Conservation (phyloP, 2,888 invertebrate genomes). For the Pristionchus japonicus region DNA sequence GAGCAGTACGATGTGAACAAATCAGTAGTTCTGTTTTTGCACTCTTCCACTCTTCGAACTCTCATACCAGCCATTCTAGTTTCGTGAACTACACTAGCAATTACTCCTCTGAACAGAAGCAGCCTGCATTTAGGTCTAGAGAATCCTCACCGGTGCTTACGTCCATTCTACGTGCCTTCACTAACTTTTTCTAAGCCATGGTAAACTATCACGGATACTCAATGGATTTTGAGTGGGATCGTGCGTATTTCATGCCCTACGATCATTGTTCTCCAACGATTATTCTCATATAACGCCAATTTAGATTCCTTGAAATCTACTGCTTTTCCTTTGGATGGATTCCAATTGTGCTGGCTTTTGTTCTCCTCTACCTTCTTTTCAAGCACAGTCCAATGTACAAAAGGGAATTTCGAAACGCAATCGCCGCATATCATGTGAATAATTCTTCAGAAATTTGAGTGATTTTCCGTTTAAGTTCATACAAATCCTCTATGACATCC, state of each 20-base stretch:
- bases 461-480: neutral
- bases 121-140: too few species aligned
- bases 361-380: neutral
- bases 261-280: neutral
- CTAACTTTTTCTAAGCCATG: neutral
- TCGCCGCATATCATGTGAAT: neutral
- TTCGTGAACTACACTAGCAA: too few species aligned
- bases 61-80: too few species aligned
- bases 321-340: neutral
- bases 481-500: neutral
- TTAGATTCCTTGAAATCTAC: neutral
- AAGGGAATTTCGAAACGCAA: neutral
- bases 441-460: too few species aligned
- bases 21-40: too few species aligned
- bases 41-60: too few species aligned
- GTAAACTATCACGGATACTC: neutral
- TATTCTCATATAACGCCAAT: too few species aligned
- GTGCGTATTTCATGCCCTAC: neutral
- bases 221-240: constrained; percentile 11
- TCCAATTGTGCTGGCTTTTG: neutral
- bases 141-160: too few species aligned
- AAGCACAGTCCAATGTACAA: neutral
- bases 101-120: too few species aligned
- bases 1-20: too few species aligned
- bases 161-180: too few species aligned